Conservation (phyloP, 2,113 vertebrate genomes). For the Lepus europaeus region DNA sequence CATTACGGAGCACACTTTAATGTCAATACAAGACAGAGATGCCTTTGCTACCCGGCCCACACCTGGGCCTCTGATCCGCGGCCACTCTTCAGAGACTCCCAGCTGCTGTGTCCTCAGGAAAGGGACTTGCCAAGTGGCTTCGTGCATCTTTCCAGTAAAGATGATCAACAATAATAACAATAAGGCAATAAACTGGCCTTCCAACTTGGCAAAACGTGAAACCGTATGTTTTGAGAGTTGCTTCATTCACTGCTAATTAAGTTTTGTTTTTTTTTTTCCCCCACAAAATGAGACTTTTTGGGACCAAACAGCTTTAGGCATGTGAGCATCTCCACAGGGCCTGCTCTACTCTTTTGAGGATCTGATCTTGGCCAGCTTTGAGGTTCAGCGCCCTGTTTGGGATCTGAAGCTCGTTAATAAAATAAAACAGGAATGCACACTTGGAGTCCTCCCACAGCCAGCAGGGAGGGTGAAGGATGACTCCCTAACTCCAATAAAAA, state of each 20-base stretch:
- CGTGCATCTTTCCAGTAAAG: constrained; percentile 57
- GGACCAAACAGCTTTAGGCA: constrained; percentile 64
- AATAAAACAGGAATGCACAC: background rate
- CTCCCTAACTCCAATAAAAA: background rate
- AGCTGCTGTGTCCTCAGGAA: constrained; percentile 60
- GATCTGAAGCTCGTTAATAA: constrained; percentile 69
- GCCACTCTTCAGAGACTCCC: constrained; percentile 32
- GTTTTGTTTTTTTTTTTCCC: constrained; percentile 78
- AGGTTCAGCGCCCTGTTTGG: constrained; percentile 66
- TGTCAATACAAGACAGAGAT: background rate
- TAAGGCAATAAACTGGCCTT: constrained; percentile 71
- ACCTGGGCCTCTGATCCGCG: background rate
- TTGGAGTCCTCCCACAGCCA: constrained; percentile 4
- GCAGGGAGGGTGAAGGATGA: background rate
- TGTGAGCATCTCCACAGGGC: constrained; percentile 64
- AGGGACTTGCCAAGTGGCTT: constrained; percentile 33
- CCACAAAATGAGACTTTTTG: constrained; percentile 66
- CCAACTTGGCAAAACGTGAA: constrained; percentile 80
- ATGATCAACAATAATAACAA: constrained; percentile 69
- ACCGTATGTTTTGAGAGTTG: constrained; percentile 82
- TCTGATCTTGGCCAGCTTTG: constrained; percentile 58
- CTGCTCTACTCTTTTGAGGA: constrained; percentile 42
- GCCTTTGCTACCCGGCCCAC: constrained; percentile 19
- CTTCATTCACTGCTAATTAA: constrained; percentile 83
- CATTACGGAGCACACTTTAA: background rate